Percentiles rank a stretch among this genome's conserved stretches.
These are phyloP conservation scores for Lapara coniferarum DNA, from an alignment of 2,888 invertebrate genomes.

Conservation along the genomic window DNA sequence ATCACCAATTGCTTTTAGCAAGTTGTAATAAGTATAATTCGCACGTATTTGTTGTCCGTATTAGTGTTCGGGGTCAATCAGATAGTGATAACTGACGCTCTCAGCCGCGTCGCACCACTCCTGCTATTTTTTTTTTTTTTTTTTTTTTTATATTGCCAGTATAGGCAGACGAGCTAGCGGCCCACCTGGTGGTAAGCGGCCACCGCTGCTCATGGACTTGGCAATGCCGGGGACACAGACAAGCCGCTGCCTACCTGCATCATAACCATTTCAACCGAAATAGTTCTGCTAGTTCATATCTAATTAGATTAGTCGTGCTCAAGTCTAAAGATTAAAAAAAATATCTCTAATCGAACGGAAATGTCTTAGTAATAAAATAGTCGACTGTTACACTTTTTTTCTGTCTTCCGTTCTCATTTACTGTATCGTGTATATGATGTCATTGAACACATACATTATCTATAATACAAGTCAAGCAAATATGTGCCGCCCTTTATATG, in stretches of 20 bases:
- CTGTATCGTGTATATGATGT: slow-evolving; percentile 55
- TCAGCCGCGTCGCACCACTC: slow-evolving; percentile 43
- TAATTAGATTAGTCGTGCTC: slow-evolving; percentile 66
- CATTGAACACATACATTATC: slow-evolving; percentile 52
- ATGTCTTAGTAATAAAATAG: slow-evolving; percentile 69
- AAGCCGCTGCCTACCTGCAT: too few species aligned
- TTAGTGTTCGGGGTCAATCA: slow-evolving; percentile 28
- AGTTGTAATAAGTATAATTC: slow-evolving; percentile 37
- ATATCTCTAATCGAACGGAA: slow-evolving; percentile 68
- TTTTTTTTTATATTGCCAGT: too few species aligned
- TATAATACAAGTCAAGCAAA: slow-evolving; percentile 35
- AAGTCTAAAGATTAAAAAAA: slow-evolving; percentile 64
- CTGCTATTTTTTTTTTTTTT: too few species aligned
- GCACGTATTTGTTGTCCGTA: slow-evolving; percentile 18
- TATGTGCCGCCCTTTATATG: slow-evolving; percentile 32
- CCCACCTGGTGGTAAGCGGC: too few species aligned
- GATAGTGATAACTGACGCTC: slow-evolving; percentile 45
- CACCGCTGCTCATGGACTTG: too few species aligned
- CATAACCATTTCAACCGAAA: slow-evolving; percentile 63
- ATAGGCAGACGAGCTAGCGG: too few species aligned
- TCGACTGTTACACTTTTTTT: slow-evolving; percentile 66
- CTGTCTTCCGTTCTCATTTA: slow-evolving; percentile 66
- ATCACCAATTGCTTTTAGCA: slow-evolving; percentile 38
- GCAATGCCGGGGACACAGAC: too few species aligned
- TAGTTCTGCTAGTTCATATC: slow-evolving; percentile 60